These are phyloP conservation scores for Dryobota labecula DNA, from an alignment of 2,888 invertebrate species.

Conservation along the genomic window DNA sequence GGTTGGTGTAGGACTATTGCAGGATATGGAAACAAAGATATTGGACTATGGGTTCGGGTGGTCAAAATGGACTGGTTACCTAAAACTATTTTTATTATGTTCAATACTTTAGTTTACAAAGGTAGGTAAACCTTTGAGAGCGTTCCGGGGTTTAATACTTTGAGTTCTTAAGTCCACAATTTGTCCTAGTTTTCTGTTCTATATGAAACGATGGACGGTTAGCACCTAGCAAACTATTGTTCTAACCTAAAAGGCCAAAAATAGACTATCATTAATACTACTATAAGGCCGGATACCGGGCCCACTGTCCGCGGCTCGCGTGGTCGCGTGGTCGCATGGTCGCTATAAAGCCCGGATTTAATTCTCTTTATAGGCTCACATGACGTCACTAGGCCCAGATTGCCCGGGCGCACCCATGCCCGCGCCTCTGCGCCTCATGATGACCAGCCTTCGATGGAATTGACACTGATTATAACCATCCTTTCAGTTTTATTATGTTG, in stretches of 20 bases:
- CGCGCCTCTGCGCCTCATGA: constrained; percentile 50
- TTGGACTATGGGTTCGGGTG: no score
- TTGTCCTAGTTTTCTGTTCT: not conserved
- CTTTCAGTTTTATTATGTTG: constrained; percentile 47
- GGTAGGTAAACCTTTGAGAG: not conserved
- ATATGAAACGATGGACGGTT: not conserved
- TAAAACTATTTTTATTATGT: no score
- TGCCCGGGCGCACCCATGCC: constrained; percentile 58
- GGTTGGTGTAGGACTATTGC: no score
- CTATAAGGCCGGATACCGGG: constrained; percentile 55
- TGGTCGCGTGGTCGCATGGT: constrained; percentile 59
- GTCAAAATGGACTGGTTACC: no score
- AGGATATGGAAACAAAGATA: no score
- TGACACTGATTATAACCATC: constrained; percentile 41
- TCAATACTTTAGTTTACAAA: not conserved
- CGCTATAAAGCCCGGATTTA: constrained; percentile 59
- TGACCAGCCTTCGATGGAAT: constrained; percentile 41
- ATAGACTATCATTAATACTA: constrained; percentile 52
- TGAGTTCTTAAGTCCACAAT: not conserved
- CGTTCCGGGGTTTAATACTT: not conserved
- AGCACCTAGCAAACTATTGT: constrained; percentile 14
- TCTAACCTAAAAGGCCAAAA: constrained; percentile 16
- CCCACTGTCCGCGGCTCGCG: constrained; percentile 41
- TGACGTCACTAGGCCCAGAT: constrained; percentile 69
- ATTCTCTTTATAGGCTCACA: constrained; percentile 62